phyloP scores from a whole-genome alignment of 35 echinoderm and acorn worm species.

The Heliocidaris tuberculata region DNA sequence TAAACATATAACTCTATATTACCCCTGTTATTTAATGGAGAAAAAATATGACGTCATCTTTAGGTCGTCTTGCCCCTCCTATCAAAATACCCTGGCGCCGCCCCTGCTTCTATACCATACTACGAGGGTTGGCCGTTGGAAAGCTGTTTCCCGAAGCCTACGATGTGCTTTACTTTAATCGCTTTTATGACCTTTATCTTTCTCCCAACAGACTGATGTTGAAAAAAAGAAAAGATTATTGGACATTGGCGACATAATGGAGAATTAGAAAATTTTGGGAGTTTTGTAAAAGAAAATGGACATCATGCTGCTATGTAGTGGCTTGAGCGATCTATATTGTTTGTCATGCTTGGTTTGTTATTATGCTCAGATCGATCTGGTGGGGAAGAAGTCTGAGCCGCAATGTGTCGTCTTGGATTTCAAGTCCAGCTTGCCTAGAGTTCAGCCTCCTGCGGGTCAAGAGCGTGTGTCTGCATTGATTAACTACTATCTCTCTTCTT shows the following conservation, averaged over 20 bases:
- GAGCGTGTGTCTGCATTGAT: not conserved
- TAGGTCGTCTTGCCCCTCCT: too few relatives aligned
- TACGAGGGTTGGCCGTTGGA: not conserved
- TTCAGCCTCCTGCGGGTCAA: not conserved
- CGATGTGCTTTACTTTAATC: not conserved
- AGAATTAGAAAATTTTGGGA: not conserved
- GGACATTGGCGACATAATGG: too few relatives aligned
- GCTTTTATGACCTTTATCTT: not conserved
- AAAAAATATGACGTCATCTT: too few relatives aligned
- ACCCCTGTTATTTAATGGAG: too few relatives aligned
- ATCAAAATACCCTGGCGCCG: too few relatives aligned
- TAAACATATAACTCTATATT: too few relatives aligned
- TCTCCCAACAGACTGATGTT: not conserved
- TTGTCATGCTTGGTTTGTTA: not conserved
- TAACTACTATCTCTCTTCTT: not conserved
- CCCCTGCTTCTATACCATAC: too few relatives aligned
- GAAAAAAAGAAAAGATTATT: not conserved
- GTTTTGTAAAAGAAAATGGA: not conserved
- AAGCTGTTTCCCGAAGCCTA: not conserved
- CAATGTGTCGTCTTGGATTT: not conserved
- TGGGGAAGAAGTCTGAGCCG: not conserved
- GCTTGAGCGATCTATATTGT: not conserved
- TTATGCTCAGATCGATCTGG: not conserved
- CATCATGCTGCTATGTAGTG: not conserved
- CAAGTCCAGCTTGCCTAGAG: constrained; percentile 7